Evolutionary conservation across 1,140 invertebrate genomes (phyloP).

Genomic region (Aleiodes sp.): DNA sequence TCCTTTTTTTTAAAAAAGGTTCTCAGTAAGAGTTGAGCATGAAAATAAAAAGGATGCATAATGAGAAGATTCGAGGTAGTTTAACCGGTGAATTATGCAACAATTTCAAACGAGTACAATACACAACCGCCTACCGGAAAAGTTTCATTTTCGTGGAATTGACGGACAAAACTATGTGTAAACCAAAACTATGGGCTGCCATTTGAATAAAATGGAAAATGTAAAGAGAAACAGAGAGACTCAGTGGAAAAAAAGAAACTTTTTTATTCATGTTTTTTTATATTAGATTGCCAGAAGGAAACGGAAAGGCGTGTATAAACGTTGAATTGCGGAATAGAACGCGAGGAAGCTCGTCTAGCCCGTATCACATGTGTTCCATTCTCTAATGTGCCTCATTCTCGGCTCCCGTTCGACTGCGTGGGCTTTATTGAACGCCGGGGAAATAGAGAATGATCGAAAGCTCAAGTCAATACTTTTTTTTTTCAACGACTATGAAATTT

Average conservation of each 20-base stretch:
- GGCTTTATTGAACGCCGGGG: neutral
- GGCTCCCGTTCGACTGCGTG: neutral
- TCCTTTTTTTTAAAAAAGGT: neutral
- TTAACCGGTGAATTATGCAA: conserved; percentile 19
- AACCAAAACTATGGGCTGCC: too few species aligned
- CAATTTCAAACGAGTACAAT: conserved; percentile 19
- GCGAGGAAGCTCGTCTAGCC: conserved; percentile 8
- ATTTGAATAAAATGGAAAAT: too few species aligned
- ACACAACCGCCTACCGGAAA: conserved; percentile 41
- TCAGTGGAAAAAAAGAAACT: neutral
- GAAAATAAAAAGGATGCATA: neutral
- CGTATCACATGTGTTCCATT: conserved; percentile 14
- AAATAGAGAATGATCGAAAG: conserved; percentile 10
- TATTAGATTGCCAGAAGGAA: conserved; percentile 8
- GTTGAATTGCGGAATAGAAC: conserved; percentile 14
- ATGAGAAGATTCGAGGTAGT: conserved; percentile 11
- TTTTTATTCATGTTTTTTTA: neutral
- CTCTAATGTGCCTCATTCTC: conserved; percentile 15
- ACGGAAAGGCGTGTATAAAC: conserved; percentile 12
- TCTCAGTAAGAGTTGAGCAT: neutral
- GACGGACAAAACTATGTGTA: neutral
- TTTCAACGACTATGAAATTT: too few species aligned
- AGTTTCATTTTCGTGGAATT: conserved; percentile 41
- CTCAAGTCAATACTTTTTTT: neutral
- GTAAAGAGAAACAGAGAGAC: neutral